A percentile compares a stretch with the other conserved stretches of the same genome.
These are phyloP conservation scores for Rhopalosiphum maidis DNA, from an alignment of 1,140 invertebrate species.

Conservation along the genomic window DNA sequence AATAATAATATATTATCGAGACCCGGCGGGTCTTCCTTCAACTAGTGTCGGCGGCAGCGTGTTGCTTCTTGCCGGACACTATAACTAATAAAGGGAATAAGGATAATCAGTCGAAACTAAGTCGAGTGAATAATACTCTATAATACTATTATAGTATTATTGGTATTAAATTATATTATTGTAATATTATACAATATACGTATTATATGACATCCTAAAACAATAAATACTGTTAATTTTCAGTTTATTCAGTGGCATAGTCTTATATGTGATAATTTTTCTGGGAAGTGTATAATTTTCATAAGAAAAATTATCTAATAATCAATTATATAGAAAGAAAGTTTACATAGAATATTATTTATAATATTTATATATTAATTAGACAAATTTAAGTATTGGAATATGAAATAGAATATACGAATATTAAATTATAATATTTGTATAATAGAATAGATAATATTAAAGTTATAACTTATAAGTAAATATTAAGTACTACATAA, in stretches of 20 bases:
- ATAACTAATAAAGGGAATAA: background rate
- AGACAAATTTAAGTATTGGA: background rate
- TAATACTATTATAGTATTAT: background rate
- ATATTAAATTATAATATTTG: too few species aligned
- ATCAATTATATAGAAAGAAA: background rate
- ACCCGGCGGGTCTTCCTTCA: background rate
- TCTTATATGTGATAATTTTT: background rate
- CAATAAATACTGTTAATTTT: background rate
- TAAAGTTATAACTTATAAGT: too few species aligned
- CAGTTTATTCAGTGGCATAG: background rate
- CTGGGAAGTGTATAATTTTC: background rate
- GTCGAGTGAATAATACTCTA: background rate
- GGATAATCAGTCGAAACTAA: background rate
- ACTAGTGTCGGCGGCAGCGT: background rate
- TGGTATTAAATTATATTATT: background rate
- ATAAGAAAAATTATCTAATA: background rate
- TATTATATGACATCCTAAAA: background rate
- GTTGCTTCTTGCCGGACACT: background rate
- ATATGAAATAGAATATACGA: background rate
- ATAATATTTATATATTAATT: background rate
- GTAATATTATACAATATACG: too few species aligned
- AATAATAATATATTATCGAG: conserved; percentile 1
- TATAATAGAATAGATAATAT: too few species aligned
- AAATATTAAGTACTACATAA: too few species aligned
- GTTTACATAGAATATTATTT: background rate